Evolutionary conservation across 2,888 invertebrate genomes (phyloP).

Genomic region (Chirona hameri): DNA sequence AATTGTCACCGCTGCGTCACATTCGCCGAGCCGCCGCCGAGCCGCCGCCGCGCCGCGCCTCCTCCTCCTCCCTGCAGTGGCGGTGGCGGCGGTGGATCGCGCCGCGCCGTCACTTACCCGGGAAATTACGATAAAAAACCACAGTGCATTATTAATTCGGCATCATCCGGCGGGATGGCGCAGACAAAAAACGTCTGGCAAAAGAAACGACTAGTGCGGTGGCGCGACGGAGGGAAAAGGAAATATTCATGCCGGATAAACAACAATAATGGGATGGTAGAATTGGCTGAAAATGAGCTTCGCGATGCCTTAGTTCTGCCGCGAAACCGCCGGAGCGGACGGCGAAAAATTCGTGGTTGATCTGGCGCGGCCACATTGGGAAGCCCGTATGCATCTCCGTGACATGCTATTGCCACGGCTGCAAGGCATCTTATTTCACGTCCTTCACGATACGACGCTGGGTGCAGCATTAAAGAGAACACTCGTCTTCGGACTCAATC

Average conservation of each 20-base stretch:
- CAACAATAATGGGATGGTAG: background rate
- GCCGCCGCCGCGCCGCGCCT: no score
- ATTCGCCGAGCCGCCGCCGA: background rate
- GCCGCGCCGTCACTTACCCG: background rate
- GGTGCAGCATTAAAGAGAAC: no score
- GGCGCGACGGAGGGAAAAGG: background rate
- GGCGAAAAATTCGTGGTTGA: background rate
- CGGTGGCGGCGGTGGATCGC: background rate
- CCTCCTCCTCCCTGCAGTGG: background rate
- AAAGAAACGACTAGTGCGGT: background rate
- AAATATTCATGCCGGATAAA: background rate
- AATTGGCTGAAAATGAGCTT: background rate
- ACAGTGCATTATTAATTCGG: slow-evolving; percentile 12
- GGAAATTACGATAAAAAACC: slow-evolving; percentile 22
- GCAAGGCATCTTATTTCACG: no score
- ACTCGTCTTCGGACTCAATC: no score
- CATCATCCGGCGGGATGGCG: background rate
- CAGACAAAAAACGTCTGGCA: background rate
- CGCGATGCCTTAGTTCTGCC: background rate
- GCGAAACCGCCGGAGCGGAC: background rate
- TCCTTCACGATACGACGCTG: no score
- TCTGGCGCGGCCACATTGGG: no score
- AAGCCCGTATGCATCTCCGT: no score
- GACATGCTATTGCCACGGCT: no score
- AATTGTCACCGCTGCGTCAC: background rate